Percentiles rank a stretch among this genome's conserved stretches.
Conservation (phyloP, 1,140 invertebrate genomes). For the Zaprionus ghesquierei region DNA sequence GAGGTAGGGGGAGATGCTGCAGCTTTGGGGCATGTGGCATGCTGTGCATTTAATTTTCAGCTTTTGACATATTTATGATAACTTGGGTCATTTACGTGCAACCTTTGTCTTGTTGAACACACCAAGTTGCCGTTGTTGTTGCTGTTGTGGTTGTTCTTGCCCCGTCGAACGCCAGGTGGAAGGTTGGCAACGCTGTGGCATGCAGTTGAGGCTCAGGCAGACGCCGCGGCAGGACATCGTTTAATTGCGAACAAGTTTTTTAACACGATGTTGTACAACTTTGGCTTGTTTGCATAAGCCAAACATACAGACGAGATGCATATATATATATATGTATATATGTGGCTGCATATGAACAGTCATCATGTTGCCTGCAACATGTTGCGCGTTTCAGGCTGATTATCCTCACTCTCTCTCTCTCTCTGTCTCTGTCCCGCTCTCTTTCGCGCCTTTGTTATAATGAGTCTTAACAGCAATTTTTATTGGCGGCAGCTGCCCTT, state of each 20-base stretch:
- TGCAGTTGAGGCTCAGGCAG: constrained; percentile 19
- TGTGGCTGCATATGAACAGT: neutral
- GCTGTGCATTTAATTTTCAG: constrained; percentile 81
- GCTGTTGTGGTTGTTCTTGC: constrained; percentile 13
- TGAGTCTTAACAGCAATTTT: constrained; percentile 76
- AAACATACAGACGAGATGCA: neutral
- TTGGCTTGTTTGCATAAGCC: constrained; percentile 72
- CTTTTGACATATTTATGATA: constrained; percentile 83
- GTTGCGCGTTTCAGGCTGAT: constrained; percentile 52
- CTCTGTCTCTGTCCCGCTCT: too few species aligned
- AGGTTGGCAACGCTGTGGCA: constrained; percentile 53
- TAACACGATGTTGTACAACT: constrained; percentile 82
- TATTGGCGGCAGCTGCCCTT: constrained; percentile 72
- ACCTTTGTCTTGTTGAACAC: constrained; percentile 73
- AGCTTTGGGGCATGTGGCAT: constrained; percentile 44
- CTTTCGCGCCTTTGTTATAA: constrained; percentile 47
- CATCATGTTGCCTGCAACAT: constrained; percentile 44
- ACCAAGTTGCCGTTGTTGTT: constrained; percentile 24
- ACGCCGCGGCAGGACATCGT: constrained; percentile 81
- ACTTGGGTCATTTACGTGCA: constrained; percentile 82
- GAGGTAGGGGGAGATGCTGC: neutral
- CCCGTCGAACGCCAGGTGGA: constrained; percentile 70
- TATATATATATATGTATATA: neutral
- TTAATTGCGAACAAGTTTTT: constrained; percentile 83
- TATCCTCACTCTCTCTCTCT: constrained; percentile 43